Evolutionary conservation across 2,113 vertebrate species (phyloP), one percentile per base, ranked within the genome.

Genomic region (Oreochromis tanganicae): DNA sequence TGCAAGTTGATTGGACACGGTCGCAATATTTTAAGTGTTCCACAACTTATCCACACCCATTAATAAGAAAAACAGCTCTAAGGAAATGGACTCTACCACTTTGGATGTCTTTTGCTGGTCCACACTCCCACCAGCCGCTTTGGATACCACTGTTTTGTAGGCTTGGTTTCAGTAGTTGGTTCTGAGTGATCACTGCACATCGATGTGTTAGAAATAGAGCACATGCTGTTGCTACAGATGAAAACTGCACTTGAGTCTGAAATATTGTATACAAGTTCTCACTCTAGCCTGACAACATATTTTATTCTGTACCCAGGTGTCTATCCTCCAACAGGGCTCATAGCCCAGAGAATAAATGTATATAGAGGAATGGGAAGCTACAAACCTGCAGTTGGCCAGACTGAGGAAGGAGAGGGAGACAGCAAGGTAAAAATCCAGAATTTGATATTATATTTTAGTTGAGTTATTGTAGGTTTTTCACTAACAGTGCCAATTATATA

Each of bases 341-440:
- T 97, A 9, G 98, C 98, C 54, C 97, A 96, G 73, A 96, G 97
- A 90, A 98, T 99, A 93, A 99, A 98, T 32, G 95, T 99, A 1
- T 97, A 98, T 93, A 95, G 97, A 84, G 97, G 97, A 80, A 95
- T 96, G 5, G 93, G 73, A 55, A 85, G 82, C 16, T 97, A 94
- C 89, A 94, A 94, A 7, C 89, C 97, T 2, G 43, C 96, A 83
- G 88, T 50, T 17, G 92, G 95, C 55, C 94, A 95, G 82, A 80
- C 90, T 1, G 90, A 96, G 17, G 93, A 78, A 80, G 94, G 86
- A 81, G 61, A 94, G 0, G 93, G 89, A 10, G 93, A 94, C 63
- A 81, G 86, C 87, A 95, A 95, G 89, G 98, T 99, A 93, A 97
- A 97, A 75, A 82, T 63, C 9, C 55, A 24, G 27, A 3, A 63